phyloP scores from a whole-genome alignment of 2,113 vertebrate species.

The Seriola dumerili region DNA sequence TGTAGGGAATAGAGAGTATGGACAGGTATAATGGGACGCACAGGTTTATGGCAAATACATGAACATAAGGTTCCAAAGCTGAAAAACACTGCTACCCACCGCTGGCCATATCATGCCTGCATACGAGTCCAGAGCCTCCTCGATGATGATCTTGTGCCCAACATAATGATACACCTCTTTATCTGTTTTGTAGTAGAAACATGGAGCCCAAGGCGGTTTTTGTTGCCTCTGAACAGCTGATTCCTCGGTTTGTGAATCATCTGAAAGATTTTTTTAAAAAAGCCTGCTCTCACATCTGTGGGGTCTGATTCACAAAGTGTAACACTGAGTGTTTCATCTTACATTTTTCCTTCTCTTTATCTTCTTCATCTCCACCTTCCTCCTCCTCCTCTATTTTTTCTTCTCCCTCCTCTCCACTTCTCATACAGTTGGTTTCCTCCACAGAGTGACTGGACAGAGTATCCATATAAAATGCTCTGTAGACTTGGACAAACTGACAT shows the following conservation, averaged over 20 bases:
- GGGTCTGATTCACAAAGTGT: not conserved
- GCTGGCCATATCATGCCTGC: constrained; percentile 80
- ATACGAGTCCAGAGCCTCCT: constrained; percentile 72
- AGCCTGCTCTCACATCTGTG: not conserved
- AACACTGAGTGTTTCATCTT: not conserved
- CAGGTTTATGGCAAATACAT: not conserved
- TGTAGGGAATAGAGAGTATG: not conserved
- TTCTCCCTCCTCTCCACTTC: not conserved
- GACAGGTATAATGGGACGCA: not conserved
- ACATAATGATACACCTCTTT: constrained; percentile 73
- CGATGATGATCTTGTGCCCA: constrained; percentile 74
- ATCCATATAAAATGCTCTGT: constrained; percentile 52
- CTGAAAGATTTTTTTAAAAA: constrained; percentile 29
- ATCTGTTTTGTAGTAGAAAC: constrained; percentile 45
- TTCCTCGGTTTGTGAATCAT: constrained; percentile 24
- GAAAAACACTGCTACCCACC: constrained; percentile 59
- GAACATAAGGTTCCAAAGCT: not conserved
- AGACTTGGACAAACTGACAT: constrained; percentile 5
- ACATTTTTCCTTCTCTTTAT: constrained; percentile 25
- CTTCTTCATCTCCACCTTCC: not conserved
- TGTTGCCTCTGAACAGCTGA: constrained; percentile 9
- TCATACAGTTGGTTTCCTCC: constrained; percentile 10
- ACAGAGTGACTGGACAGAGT: constrained; percentile 4
- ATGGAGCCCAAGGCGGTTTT: constrained; percentile 59
- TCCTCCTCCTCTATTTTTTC: constrained; percentile 4